These are phyloP conservation scores for Cataglyphis hispanica DNA, from an alignment of 1,140 invertebrate species.

Conservation along the genomic window DNA sequence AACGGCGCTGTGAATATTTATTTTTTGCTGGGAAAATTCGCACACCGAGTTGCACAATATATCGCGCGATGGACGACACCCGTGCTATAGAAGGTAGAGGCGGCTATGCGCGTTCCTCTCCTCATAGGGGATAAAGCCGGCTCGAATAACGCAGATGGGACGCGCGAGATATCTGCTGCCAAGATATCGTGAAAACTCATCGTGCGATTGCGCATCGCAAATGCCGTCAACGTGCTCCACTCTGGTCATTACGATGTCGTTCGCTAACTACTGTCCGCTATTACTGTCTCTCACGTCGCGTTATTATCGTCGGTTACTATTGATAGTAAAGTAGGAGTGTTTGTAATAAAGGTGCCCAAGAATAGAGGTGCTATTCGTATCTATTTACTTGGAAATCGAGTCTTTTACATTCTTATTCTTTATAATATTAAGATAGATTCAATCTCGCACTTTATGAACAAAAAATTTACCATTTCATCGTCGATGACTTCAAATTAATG, in stretches of 20 bases:
- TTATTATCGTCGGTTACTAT: slow-evolving; percentile 43
- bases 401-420: background rate
- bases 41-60: slow-evolving; percentile 50
- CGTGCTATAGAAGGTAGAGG: slow-evolving; percentile 26
- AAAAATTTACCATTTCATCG: background rate
- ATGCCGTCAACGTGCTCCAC: background rate
- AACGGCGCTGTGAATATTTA: slow-evolving; percentile 56
- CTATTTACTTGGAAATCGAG: slow-evolving; percentile 8
- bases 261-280: background rate
- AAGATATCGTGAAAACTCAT: slow-evolving; percentile 49
- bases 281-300: slow-evolving; percentile 6
- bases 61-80: slow-evolving; percentile 16
- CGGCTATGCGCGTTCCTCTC: background rate
- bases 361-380: background rate
- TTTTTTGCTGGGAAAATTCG: slow-evolving; percentile 51
- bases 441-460: background rate
- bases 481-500: background rate
- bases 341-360: slow-evolving; percentile 28
- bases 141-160: slow-evolving; percentile 57
- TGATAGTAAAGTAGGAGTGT: slow-evolving; percentile 33
- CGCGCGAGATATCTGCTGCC: slow-evolving; percentile 38
- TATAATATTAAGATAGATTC: background rate
- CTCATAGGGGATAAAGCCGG: background rate
- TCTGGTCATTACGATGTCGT: slow-evolving; percentile 17
- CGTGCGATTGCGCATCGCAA: slow-evolving; percentile 25